Base-by-base conservation (phyloP, 2,888 invertebrate genomes). In the Selenia dentaria region DNA sequence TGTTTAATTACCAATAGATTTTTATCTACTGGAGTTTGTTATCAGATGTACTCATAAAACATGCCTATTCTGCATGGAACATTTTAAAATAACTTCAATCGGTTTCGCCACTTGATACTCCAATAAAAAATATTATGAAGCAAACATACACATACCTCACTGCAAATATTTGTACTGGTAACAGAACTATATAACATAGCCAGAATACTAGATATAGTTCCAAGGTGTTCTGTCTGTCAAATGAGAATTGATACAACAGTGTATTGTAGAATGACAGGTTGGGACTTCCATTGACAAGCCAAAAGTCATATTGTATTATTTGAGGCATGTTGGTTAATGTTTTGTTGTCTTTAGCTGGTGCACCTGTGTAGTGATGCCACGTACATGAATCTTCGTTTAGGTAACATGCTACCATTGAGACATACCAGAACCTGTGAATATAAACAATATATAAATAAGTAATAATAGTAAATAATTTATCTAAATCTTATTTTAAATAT, bases 201-300 rank as follows among this genome's bases (percentile, higher is more conserved):
- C 97, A 95, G 77, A 98, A 98, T 31, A 97, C 91, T 51, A 98
- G 90, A 88, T 98, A 98, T 62, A 98, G 92, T 83, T 98, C 98
- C 43, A 97, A 91, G 5, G 98, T 96, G 78, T 98, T 97, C 83
- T 98, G 98, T 73, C 96, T 93, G 74, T 99, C 99, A 86, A 98
- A 99, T 0, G 98, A 98, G 80, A 99, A 99, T 79, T 99, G 98
- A 86, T 97, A 98, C 44, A 96, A 94, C 66, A 99, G 92, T 44
- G 96, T 95, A 79, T 97, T 98, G 69, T 95, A 95, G 50, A 95
- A 93, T 47, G 96, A 96, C 63, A 94, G 92, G 74, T 96, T 96
- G 0, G 99, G 99, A 83, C 97, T 96, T 14, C 99, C 98, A 84
- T 99, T 99, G 4, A 99, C 98, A 33, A 99, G 92, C 96, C 97